These are phyloP conservation scores for Anthoscopus minutus DNA, from an alignment of 2,113 vertebrate genomes.

Conservation along the genomic window DNA sequence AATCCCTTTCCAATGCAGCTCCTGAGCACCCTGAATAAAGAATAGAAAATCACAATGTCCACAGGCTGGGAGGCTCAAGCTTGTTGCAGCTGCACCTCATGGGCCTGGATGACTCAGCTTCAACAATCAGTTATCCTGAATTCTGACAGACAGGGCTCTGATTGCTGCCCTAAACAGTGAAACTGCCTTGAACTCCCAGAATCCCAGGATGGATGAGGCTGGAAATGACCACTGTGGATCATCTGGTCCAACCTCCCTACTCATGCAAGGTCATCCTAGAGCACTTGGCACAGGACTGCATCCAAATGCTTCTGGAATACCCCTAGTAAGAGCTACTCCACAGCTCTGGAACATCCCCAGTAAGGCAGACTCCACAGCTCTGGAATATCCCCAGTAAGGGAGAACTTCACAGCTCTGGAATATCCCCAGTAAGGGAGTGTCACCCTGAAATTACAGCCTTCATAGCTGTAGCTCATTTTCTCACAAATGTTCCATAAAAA, in stretches of 20 bases:
- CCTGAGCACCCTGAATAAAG: not conserved
- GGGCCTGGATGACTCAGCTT: not conserved
- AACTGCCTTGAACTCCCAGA: not conserved
- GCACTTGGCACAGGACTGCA: not conserved
- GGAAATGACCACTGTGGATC: not conserved
- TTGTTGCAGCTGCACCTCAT: not conserved
- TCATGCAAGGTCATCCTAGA: not conserved
- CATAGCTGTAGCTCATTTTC: no score
- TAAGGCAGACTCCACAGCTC: not conserved
- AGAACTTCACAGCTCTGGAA: not conserved
- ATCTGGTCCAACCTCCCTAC: not conserved
- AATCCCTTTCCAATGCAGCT: not conserved
- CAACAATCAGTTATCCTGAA: not conserved
- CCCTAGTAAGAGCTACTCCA: no score
- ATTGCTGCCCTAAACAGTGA: not conserved
- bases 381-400: not conserved
- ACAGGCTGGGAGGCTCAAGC: not conserved
- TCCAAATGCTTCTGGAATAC: not conserved
- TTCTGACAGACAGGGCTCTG: not conserved
- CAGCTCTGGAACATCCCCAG: not conserved
- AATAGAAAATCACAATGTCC: not conserved
- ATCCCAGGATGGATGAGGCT: not conserved
- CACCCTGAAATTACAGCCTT: no score
- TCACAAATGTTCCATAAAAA: no score
- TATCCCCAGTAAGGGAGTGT: not conserved